Evolutionary conservation across 1,140 invertebrate species (phyloP).

Genomic region (Ceratosolen fusciceps): DNA sequence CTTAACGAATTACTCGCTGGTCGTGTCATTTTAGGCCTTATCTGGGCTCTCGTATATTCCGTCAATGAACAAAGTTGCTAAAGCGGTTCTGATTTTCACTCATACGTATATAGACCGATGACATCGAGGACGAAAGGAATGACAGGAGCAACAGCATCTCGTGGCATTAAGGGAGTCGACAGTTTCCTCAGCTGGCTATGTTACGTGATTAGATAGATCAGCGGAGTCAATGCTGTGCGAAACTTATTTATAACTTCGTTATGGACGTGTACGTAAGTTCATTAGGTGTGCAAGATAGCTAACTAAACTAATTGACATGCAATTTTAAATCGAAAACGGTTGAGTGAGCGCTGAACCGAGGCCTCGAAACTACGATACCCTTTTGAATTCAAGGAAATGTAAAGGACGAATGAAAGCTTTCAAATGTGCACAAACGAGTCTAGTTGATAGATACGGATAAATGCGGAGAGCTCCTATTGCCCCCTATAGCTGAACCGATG

Average conservation of each 20-base stretch:
- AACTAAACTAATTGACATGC: not conserved
- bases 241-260: not conserved
- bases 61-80: not conserved
- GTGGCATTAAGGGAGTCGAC: not conserved
- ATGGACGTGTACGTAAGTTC: not conserved
- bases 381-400: not conserved
- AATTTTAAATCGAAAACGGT: slow-evolving; percentile 7
- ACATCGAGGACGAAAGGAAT: not conserved
- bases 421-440: not conserved
- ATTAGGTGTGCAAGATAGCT: not conserved
- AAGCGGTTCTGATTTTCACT: not conserved
- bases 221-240: not conserved
- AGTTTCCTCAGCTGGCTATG: not conserved
- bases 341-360: not conserved
- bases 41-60: not conserved
- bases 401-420: not conserved
- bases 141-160: not conserved
- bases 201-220: not conserved
- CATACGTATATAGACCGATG: not conserved
- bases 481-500: not conserved
- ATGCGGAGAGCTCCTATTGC: not conserved
- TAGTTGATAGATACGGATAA: too few relatives aligned
- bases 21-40: not conserved
- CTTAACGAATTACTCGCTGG: not conserved
- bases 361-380: not conserved